Evolutionary conservation across 1,140 invertebrate species (phyloP).

Genomic region (Apis mellifera): DNA sequence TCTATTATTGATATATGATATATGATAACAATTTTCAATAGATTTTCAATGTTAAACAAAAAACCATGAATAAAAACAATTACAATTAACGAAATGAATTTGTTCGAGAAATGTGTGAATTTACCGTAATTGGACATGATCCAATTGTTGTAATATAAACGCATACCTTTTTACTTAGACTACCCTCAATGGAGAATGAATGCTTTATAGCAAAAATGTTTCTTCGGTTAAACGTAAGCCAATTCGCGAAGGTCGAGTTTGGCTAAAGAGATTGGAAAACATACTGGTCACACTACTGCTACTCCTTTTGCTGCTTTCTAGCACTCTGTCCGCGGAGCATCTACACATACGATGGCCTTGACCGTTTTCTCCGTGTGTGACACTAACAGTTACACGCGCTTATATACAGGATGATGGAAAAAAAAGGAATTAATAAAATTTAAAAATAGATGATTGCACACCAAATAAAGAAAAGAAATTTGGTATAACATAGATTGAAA

Average conservation of each 20-base stretch:
- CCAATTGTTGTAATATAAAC: not conserved
- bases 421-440: no score
- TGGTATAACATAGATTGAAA: no score
- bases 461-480: no score
- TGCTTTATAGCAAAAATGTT: not conserved
- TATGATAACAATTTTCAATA: no score
- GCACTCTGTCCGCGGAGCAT: slow-evolving; percentile 21
- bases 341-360: slow-evolving; percentile 60
- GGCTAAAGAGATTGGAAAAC: slow-evolving; percentile 47
- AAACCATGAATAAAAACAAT: not conserved
- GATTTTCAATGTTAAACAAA: no score
- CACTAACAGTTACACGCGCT: slow-evolving; percentile 32
- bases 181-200: slow-evolving; percentile 2
- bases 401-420: not conserved
- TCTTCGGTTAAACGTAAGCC: not conserved
- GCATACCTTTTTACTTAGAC: slow-evolving; percentile 21
- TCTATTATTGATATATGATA: no score
- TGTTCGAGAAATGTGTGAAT: slow-evolving; percentile 24
- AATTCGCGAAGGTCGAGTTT: slow-evolving; percentile 39
- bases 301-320: slow-evolving; percentile 46
- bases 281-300: not conserved
- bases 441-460: no score
- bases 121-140: slow-evolving; percentile 58
- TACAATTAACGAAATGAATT: not conserved
- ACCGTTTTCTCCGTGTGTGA: slow-evolving; percentile 62